Conservation (phyloP, 2,888 invertebrate genomes). For the Margaritifera margaritifera region DNA sequence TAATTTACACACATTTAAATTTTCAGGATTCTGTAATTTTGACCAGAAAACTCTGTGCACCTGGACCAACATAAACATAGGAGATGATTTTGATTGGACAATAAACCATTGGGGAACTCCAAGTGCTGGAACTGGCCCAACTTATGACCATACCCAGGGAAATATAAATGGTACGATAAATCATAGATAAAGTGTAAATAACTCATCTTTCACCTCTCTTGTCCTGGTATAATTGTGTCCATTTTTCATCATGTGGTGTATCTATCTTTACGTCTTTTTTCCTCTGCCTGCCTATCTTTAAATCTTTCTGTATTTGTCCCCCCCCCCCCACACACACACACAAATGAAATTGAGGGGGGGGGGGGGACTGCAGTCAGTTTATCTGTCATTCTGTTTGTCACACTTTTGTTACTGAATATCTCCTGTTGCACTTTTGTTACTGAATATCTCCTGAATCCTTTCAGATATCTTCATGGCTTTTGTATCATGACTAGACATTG, state of each 20-base stretch:
- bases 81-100: slow-evolving; percentile 66
- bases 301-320: too few relatives aligned
- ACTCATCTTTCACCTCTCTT: too few relatives aligned
- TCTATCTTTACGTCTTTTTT: neutral
- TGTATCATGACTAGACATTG: too few relatives aligned
- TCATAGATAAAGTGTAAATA: neutral
- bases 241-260: neutral
- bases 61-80: slow-evolving; percentile 49
- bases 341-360: too few relatives aligned
- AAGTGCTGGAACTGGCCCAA: slow-evolving; percentile 55
- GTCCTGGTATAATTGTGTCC: neutral
- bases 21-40: slow-evolving; percentile 55
- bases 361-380: too few relatives aligned
- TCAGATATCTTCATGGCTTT: too few relatives aligned
- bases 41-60: slow-evolving; percentile 49
- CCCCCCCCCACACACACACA: too few relatives aligned
- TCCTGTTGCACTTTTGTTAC: too few relatives aligned
- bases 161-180: slow-evolving; percentile 36
- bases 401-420: too few relatives aligned
- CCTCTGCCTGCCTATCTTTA: neutral
- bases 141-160: slow-evolving; percentile 59
- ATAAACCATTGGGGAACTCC: slow-evolving; percentile 42
- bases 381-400: too few relatives aligned
- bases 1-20: neutral
- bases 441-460: too few relatives aligned